These are phyloP conservation scores for Dunckerocampus dactyliophorus DNA, from an alignment of 2,113 vertebrate genomes.

Conservation along the genomic window DNA sequence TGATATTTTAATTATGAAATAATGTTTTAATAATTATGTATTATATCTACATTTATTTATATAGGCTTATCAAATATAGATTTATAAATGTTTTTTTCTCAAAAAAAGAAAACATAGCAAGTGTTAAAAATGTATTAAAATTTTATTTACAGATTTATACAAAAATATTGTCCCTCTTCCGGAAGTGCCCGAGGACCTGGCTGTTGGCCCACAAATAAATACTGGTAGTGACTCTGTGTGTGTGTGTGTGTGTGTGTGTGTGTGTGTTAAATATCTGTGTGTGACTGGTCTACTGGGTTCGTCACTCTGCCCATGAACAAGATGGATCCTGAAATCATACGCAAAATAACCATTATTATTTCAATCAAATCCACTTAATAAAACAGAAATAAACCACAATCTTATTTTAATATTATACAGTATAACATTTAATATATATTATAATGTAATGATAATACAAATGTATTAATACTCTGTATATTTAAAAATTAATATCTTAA, in stretches of 20 bases:
- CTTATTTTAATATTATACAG: too few species aligned
- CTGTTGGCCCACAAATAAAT: slow-evolving; percentile 59
- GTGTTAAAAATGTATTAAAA: slow-evolving; percentile 68
- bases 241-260: slow-evolving; percentile 3
- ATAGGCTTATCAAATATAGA: too few species aligned
- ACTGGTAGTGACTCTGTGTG: slow-evolving; percentile 21
- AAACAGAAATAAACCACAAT: too few species aligned
- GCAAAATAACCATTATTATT: neutral
- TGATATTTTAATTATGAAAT: too few species aligned
- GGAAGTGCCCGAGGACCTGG: slow-evolving; percentile 39
- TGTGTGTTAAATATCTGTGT: slow-evolving; percentile 18
- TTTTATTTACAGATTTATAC: slow-evolving; percentile 77
- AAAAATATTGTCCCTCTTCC: slow-evolving; percentile 69
- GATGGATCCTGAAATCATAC: slow-evolving; percentile 73
- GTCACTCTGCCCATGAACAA: slow-evolving; percentile 84
- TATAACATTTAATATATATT: too few species aligned
- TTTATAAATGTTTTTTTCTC: too few species aligned
- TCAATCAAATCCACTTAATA: too few species aligned
- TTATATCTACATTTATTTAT: too few species aligned
- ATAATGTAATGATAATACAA: too few species aligned
- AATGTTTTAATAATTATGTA: too few species aligned
- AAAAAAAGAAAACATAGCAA: slow-evolving; percentile 15
- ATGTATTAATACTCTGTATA: neutral
- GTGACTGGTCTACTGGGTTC: slow-evolving; percentile 73
- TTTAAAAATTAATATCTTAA: too few species aligned